Evolutionary conservation across 1,140 invertebrate genomes (phyloP).

Genomic region (Brachionus asplanchnoidis): DNA sequence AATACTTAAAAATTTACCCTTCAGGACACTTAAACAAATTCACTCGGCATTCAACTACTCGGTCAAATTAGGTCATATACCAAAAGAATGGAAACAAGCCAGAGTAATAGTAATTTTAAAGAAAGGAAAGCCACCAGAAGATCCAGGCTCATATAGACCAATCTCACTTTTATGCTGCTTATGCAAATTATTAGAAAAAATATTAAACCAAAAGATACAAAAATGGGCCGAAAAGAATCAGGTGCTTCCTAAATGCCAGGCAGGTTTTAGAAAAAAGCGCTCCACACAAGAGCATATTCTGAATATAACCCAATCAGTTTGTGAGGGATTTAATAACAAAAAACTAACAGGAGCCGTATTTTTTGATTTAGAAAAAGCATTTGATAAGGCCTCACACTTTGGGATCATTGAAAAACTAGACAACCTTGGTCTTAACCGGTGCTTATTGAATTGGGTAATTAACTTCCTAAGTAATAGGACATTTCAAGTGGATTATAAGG

Average conservation of each 20-base stretch:
- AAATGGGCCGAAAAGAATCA: conserved; percentile 33
- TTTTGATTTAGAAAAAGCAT: no score
- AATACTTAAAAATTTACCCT: conserved; percentile 29
- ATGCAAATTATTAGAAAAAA: conserved; percentile 41
- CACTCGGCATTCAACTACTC: not conserved
- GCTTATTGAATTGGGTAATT: not conserved
- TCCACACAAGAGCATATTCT: conserved; percentile 51
- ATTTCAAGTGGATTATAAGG: not conserved
- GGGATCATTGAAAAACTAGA: conserved; percentile 50
- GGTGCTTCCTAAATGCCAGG: conserved; percentile 33
- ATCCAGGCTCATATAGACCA: conserved; percentile 42
- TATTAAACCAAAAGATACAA: conserved; percentile 35
- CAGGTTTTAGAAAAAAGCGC: conserved; percentile 48
- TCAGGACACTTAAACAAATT: not conserved
- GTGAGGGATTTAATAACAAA: conserved; percentile 48
- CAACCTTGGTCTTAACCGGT: not conserved
- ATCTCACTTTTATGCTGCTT: conserved; percentile 42
- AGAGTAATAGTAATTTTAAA: conserved; percentile 43
- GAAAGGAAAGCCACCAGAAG: conserved; percentile 33
- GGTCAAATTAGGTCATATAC: conserved; percentile 30
- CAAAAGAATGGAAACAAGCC: conserved; percentile 42
- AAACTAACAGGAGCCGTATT: conserved; percentile 46
- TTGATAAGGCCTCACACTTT: conserved; percentile 53
- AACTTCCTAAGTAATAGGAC: no score
- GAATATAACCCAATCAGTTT: conserved; percentile 50